Conservation (phyloP, 2,888 invertebrate species). For the Hirtodrosophila confusa region DNA sequence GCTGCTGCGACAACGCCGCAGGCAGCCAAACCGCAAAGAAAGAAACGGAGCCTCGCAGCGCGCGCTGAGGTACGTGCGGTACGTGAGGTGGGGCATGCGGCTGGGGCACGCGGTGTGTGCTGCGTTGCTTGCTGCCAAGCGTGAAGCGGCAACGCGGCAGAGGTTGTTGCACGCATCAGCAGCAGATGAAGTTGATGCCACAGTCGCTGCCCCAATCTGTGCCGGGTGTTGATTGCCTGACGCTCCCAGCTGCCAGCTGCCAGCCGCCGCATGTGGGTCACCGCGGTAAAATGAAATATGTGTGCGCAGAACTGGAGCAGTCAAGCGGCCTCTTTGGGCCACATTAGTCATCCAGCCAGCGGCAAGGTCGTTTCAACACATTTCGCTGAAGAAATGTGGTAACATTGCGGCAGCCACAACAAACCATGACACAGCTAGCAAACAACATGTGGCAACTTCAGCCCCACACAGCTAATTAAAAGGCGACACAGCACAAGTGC, state of each 20-base stretch:
- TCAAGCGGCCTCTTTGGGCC: conserved; percentile 15
- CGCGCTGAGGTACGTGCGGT: conserved; percentile 16
- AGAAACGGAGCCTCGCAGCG: not conserved
- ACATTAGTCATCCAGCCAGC: conserved; percentile 33
- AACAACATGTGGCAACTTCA: conserved; percentile 35
- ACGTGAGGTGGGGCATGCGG: conserved; percentile 35
- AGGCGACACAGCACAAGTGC: conserved; percentile 21
- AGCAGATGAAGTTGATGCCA: conserved; percentile 33
- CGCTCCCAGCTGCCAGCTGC: conserved; percentile 7
- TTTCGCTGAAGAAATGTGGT: conserved; percentile 19
- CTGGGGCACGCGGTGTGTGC: conserved; percentile 1
- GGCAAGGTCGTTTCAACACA: conserved; percentile 56
- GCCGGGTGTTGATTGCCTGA: conserved; percentile 19
- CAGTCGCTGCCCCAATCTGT: conserved; percentile 40
- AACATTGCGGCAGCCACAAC: conserved; percentile 18
- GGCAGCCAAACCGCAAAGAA: conserved; percentile 8
- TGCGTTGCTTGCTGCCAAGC: conserved; percentile 47
- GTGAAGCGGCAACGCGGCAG: conserved; percentile 45
- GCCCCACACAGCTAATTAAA: conserved; percentile 52
- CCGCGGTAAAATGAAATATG: not conserved
- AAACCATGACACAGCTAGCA: conserved; percentile 17
- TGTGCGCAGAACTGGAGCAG: conserved; percentile 63
- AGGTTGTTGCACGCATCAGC: conserved; percentile 75
- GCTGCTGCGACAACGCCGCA: conserved; percentile 31
- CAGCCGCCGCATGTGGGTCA: conserved; percentile 61